phyloP scores from a whole-genome alignment of 2,797 vertebrate genomes.

The Euphonia xanthogaster region DNA sequence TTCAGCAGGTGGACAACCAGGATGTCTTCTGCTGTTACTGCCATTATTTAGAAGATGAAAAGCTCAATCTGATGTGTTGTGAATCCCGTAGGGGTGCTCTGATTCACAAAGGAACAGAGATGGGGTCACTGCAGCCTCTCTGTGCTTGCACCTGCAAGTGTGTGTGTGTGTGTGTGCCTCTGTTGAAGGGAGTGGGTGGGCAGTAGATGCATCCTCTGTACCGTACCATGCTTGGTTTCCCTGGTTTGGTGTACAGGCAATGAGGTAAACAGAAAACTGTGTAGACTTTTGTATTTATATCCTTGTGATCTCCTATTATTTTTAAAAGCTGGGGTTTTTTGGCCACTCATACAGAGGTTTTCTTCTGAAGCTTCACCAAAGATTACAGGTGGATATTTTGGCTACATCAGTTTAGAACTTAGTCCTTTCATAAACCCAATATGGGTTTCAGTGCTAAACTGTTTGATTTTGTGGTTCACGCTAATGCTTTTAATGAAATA shows the following conservation, averaged over 20 bases:
- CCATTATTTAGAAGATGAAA: neutral
- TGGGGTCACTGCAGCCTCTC: too few relatives aligned
- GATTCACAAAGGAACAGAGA: neutral
- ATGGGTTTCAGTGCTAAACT: neutral
- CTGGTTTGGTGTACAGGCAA: neutral
- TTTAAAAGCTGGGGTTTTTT: neutral
- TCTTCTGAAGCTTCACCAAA: neutral
- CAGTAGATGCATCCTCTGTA: accelerated
- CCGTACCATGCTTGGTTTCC: neutral
- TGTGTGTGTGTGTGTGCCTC: neutral
- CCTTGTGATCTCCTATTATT: neutral
- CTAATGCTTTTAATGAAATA: neutral
- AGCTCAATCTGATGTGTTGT: neutral
- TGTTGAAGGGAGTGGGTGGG: too few relatives aligned
- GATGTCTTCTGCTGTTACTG: neutral
- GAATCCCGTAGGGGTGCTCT: neutral
- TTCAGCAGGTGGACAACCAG: neutral
- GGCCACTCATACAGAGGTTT: neutral
- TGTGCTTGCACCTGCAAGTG: neutral
- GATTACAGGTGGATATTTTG: neutral
- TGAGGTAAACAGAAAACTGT: neutral
- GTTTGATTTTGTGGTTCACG: neutral
- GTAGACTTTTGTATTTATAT: neutral
- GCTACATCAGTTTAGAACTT: neutral
- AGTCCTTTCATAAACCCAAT: neutral